Percentiles rank a stretch among this genome's conserved stretches.
These are phyloP conservation scores for Stegophylla sp. DNA, from an alignment of 2,888 invertebrate genomes.

Conservation along the genomic window DNA sequence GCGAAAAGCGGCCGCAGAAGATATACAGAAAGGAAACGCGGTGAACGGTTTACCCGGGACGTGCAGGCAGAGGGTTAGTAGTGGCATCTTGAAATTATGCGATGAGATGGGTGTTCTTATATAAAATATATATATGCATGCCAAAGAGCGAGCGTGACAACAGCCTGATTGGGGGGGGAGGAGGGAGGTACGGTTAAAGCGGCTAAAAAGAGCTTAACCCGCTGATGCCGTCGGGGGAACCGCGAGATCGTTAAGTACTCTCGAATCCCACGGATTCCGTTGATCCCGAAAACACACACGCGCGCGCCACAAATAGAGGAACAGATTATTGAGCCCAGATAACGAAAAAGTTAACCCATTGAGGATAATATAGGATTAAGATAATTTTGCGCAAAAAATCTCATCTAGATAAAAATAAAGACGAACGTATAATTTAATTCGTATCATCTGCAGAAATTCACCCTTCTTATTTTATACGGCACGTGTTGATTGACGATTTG, in stretches of 20 bases:
- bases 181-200: conserved; percentile 26
- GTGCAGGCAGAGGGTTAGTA: background rate
- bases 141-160: no score
- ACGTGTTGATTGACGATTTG: no score
- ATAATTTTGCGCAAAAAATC: no score
- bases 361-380: background rate
- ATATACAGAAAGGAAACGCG: background rate
- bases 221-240: background rate
- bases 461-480: no score
- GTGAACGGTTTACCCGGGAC: background rate
- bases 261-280: conserved; percentile 42
- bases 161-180: background rate
- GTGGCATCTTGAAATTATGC: conserved; percentile 32
- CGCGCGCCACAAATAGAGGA: background rate
- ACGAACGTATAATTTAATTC: no score
- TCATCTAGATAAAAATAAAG: no score
- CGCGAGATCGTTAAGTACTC: conserved; percentile 9
- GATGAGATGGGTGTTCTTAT: conserved; percentile 39
- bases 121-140: conserved; percentile 30
- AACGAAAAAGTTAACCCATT: no score
- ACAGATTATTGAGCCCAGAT: conserved; percentile 11
- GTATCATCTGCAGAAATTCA: no score
- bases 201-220: conserved; percentile 43
- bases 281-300: conserved; percentile 30
- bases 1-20: background rate